A percentile compares a stretch with the other conserved stretches of the same genome.
Evolutionary conservation across 2,888 invertebrate species (phyloP).

Genomic region (Dynastes tityus): DNA sequence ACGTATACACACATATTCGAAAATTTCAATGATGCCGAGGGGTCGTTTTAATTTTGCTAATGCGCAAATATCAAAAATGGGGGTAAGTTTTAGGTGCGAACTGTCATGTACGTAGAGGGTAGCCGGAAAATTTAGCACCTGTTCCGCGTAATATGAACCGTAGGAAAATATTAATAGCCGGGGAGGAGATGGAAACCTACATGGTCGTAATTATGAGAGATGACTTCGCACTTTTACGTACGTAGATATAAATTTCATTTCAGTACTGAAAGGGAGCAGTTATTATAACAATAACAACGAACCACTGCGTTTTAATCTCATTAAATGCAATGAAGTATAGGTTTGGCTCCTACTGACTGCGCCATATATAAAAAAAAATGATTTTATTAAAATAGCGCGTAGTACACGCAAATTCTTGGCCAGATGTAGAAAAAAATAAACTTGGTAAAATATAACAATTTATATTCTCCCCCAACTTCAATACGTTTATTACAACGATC

Average conservation of each 20-base stretch:
- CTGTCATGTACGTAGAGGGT: background rate
- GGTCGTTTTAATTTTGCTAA: conserved; percentile 30
- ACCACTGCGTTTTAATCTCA: too few species aligned
- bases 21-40: conserved; percentile 4
- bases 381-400: too few species aligned
- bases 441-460: too few species aligned
- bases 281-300: too few species aligned
- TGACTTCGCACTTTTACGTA: background rate
- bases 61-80: conserved; percentile 29
- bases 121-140: conserved; percentile 7
- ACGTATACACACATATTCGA: background rate
- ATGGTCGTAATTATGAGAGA: conserved; percentile 6
- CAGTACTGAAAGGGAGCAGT: too few species aligned
- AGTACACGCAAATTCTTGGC: too few species aligned
- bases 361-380: too few species aligned
- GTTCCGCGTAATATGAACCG: background rate
- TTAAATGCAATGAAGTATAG: too few species aligned
- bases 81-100: background rate
- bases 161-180: background rate
- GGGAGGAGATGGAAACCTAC: background rate
- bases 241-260: background rate
- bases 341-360: too few species aligned
- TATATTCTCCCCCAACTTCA: too few species aligned
- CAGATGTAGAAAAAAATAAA: too few species aligned
- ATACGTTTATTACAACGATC: too few species aligned